Base-by-base conservation (phyloP, 2,797 vertebrate genomes). In the Trachurus trachurus region DNA sequence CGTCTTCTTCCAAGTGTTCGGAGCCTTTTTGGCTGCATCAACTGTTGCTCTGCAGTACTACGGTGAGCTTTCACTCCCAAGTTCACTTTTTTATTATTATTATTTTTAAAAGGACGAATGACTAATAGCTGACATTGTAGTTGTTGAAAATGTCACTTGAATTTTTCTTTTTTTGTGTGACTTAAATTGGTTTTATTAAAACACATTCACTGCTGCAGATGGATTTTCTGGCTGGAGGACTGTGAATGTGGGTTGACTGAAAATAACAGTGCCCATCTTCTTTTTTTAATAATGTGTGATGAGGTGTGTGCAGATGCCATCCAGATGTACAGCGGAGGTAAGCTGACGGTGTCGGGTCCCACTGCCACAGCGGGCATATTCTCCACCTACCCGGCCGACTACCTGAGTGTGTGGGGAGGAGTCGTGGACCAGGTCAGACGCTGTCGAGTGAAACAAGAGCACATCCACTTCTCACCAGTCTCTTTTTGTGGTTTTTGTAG, bases 401-500 rank as follows among this genome's bases (percentile, higher is more conserved):
- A 95, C 80, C 92, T 96, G 52, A 94, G 92, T 66, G 0, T 92
- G 58, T 92, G 92, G 90, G 93, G 93, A 5, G 95, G 95, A 9
- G 62, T 96, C 0, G 4, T 97, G 45, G 93, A 97, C 87, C 97
- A 99, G 97, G 98, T 98, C 90, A 94, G 91, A 68, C 1, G 1
- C 2, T 9, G 1, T 21, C 17, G 40, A 2, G 45, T 13, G 12
- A 9, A 52, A 61, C 26, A 26, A 26, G 26, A 26, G 26, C 26
- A 26, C 7, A 1, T 9, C 16, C 6, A 1, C 19, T 34, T 34
- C 16, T 1, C 29, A 22, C n/a, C 10, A 47, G 45, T 47, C 45
- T 47, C 6, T 37, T 8, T 34, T 26, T 26, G 31, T 34, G 31
- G 31, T 34, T 34, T 26, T 26, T 26, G 31, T 34, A 34, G 5